Evolutionary conservation across 1,140 invertebrate species (phyloP).

Genomic region (Pseudomyrmex sp.): DNA sequence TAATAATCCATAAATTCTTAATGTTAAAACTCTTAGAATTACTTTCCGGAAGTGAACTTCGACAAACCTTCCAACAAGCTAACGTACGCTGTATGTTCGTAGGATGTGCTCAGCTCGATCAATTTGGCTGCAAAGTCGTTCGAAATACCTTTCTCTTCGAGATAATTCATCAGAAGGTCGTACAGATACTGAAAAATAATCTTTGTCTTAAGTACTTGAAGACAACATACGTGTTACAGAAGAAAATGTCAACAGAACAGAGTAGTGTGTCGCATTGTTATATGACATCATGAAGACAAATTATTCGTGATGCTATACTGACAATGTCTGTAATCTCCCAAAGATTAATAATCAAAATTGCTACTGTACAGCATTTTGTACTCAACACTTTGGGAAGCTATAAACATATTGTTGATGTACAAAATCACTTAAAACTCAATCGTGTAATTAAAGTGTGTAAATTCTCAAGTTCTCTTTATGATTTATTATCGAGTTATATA

Average conservation of each 20-base stretch:
- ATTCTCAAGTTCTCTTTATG: neutral
- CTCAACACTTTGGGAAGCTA: conserved; percentile 79
- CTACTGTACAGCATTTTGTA: conserved; percentile 68
- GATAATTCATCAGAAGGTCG: conserved; percentile 96
- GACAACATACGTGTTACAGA: neutral
- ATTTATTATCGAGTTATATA: conserved; percentile 39
- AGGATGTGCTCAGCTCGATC: conserved; percentile 93
- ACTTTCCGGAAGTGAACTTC: conserved; percentile 91
- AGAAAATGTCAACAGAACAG: neutral
- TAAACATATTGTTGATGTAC: neutral
- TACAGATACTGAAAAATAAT: conserved; percentile 93
- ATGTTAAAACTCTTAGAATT: conserved; percentile 71
- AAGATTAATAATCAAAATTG: conserved; percentile 79
- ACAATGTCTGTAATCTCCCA: conserved; percentile 79
- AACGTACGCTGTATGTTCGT: conserved; percentile 96
- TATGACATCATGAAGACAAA: neutral
- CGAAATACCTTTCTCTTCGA: conserved; percentile 96
- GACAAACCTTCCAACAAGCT: conserved; percentile 93
- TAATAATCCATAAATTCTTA: conserved; percentile 48
- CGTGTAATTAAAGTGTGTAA: too few relatives aligned
- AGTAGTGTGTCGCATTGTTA: conserved; percentile 55
- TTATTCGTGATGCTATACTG: neutral
- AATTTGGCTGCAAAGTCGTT: conserved; percentile 96
- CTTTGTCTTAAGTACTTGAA: neutral
- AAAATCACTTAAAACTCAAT: too few relatives aligned